phyloP scores from a whole-genome alignment of 2,888 invertebrate species.

The Dorcus hopei region DNA sequence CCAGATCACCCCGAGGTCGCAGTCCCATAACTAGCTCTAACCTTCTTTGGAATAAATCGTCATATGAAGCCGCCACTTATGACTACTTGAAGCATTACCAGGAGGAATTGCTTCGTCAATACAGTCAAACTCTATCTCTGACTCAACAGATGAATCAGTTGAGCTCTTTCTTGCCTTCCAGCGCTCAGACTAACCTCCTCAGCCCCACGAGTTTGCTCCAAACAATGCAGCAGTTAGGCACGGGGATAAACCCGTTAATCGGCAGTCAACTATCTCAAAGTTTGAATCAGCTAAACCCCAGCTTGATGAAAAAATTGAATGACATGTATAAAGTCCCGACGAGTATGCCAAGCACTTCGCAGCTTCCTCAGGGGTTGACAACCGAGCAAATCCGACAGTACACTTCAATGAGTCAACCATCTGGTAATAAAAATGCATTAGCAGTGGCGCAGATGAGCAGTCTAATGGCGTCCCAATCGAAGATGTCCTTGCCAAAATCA shows the following conservation, averaged over 20 bases:
- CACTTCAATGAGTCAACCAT: slow-evolving; percentile 7
- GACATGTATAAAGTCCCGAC: slow-evolving; percentile 20
- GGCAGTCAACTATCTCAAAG: slow-evolving; percentile 25
- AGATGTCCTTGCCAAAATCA: background rate
- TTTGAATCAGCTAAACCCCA: slow-evolving; percentile 27
- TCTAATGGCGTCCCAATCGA: background rate
- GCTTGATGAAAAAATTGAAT: slow-evolving; percentile 26
- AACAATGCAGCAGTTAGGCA: slow-evolving; percentile 24
- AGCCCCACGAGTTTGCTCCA: slow-evolving; percentile 28
- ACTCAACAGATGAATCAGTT: slow-evolving; percentile 29
- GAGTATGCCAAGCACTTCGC: slow-evolving; percentile 16
- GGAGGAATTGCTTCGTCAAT: slow-evolving; percentile 47
- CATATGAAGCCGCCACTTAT: slow-evolving; percentile 35
- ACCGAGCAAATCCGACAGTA: slow-evolving; percentile 12
- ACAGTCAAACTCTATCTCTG: slow-evolving; percentile 40
- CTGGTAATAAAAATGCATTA: background rate
- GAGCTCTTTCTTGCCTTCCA: slow-evolving; percentile 12
- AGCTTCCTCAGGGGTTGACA: slow-evolving; percentile 5
- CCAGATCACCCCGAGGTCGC: slow-evolving; percentile 35
- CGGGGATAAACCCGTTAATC: slow-evolving; percentile 24
- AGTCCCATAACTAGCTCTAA: slow-evolving; percentile 29
- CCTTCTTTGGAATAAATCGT: slow-evolving; percentile 36
- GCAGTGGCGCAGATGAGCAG: slow-evolving; percentile 2
- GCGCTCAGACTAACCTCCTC: slow-evolving; percentile 17
- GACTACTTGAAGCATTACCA: slow-evolving; percentile 48